Evolutionary conservation across 2,113 vertebrate genomes (phyloP).

Genomic region (Equus quagga): DNA sequence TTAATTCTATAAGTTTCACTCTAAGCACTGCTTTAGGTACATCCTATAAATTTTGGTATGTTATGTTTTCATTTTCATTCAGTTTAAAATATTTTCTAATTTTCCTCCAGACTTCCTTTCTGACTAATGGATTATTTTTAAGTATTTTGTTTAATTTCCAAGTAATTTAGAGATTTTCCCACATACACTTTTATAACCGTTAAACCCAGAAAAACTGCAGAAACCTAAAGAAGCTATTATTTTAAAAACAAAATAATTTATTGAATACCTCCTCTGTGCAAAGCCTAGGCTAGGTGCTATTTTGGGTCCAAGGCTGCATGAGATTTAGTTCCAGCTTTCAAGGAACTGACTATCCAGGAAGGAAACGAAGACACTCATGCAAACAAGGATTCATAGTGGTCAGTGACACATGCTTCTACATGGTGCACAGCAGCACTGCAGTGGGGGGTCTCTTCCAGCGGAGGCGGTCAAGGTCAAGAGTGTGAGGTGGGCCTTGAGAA

Average conservation of each 20-base stretch:
- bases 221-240: not conserved
- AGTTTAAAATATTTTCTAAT: constrained; percentile 30
- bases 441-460: not conserved
- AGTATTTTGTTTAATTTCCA: constrained; percentile 33
- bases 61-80: constrained; percentile 16
- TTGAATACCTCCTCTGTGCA: not conserved
- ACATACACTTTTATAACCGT: not conserved
- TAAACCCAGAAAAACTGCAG: not conserved
- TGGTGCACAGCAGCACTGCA: accelerated
- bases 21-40: not conserved
- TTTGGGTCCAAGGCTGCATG: not conserved
- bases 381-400: not conserved
- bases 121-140: not conserved
- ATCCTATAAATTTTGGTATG: not conserved
- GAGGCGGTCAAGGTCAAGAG: not conserved
- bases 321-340: not conserved
- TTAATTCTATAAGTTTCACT: not conserved
- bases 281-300: not conserved
- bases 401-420: accelerated
- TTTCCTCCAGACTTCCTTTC: not conserved
- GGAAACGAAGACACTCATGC: not conserved
- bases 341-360: not conserved
- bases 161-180: not conserved
- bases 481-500: not conserved
- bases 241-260: not conserved